Conservation (phyloP, 2,113 vertebrate genomes). For the Arizona elegans region DNA sequence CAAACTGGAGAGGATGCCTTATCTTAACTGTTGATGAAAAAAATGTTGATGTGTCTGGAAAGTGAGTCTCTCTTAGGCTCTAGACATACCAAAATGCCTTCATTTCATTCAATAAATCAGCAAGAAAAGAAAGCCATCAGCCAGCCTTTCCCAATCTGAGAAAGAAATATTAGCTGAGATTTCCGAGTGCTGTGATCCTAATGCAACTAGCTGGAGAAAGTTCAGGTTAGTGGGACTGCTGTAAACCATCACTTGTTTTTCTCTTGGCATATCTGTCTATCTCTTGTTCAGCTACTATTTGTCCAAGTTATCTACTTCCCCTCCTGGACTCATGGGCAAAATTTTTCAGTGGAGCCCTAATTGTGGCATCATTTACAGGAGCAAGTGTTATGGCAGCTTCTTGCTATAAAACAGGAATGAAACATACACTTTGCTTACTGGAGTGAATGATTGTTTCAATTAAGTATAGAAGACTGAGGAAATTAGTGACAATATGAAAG, state of each 20-base stretch:
- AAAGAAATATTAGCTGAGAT: background rate
- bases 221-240: background rate
- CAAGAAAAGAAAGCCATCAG: background rate
- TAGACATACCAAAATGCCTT: background rate
- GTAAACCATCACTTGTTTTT: background rate
- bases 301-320: background rate
- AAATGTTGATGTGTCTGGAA: background rate
- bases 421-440: background rate
- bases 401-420: background rate
- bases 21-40: background rate
- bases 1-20: background rate
- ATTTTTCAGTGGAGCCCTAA: background rate
- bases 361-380: conserved; percentile 13
- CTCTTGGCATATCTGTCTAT: background rate
- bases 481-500: conserved; percentile 9
- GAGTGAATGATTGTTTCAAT: conserved; percentile 6
- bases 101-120: background rate
- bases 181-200: background rate
- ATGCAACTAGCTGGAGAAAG: background rate
- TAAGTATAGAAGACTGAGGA: background rate
- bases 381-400: background rate
- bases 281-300: background rate
- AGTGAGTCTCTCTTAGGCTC: background rate
- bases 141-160: background rate
- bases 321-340: background rate